Conservation (phyloP, 2,113 vertebrate genomes). For the Ondatra zibethicus region DNA sequence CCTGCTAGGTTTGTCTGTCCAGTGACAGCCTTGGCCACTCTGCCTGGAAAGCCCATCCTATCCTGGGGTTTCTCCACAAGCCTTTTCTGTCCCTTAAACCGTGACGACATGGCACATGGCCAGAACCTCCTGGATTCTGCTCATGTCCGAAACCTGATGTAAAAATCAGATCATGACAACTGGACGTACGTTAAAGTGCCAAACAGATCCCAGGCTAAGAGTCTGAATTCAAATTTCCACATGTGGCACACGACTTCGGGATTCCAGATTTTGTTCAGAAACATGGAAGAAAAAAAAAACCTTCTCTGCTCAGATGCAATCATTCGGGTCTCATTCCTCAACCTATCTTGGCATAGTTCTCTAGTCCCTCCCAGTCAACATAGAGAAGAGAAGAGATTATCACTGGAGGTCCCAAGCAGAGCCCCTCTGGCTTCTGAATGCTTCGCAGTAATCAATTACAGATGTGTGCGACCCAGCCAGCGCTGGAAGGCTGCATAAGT, state of each 20-base stretch:
- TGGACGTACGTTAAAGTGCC: background rate
- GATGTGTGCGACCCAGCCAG: background rate
- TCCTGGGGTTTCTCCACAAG: background rate
- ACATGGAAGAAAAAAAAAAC: background rate
- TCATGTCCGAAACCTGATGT: background rate
- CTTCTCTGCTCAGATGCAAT: background rate
- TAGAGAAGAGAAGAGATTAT: background rate
- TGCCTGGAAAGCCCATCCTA: background rate
- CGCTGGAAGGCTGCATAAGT: background rate
- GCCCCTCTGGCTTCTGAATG: constrained; percentile 42
- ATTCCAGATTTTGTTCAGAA: constrained; percentile 46
- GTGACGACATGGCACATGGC: background rate
- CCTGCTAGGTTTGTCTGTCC: constrained; percentile 61
- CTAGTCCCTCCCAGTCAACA: background rate
- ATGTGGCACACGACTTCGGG: background rate
- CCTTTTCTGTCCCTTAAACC: constrained; percentile 25
- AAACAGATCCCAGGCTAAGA: background rate
- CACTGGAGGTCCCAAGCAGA: background rate
- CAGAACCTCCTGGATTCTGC: background rate
- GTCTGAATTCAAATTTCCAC: background rate
- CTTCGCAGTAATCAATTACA: constrained; percentile 49
- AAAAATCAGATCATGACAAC: constrained; percentile 38
- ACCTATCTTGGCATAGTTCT: background rate
- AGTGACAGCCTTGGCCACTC: background rate
- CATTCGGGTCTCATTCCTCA: background rate